Conservation (phyloP, 1,140 invertebrate genomes). For the Chymomyza costata region DNA sequence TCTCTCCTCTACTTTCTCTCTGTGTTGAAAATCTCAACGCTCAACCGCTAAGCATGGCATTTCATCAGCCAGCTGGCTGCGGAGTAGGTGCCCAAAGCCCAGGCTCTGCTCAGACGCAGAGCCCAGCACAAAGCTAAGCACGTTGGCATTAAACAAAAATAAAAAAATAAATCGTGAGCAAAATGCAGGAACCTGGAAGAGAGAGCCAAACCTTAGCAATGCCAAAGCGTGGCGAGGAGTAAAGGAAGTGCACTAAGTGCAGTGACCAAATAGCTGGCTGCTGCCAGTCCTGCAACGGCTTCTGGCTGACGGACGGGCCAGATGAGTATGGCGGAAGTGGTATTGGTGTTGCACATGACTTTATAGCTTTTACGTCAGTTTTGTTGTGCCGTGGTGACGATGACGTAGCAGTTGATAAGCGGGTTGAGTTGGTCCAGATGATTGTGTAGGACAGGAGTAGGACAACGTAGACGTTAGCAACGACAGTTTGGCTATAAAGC, state of each 20-base stretch:
- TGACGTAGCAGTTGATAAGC: slow-evolving; percentile 1
- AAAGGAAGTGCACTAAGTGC: slow-evolving; percentile 65
- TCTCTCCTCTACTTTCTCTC: slow-evolving; percentile 17
- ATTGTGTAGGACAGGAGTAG: background rate
- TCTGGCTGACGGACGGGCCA: slow-evolving; percentile 6
- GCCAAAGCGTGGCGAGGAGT: slow-evolving; percentile 20
- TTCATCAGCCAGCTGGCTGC: slow-evolving; percentile 63
- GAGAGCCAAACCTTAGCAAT: slow-evolving; percentile 40
- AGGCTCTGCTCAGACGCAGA: background rate
- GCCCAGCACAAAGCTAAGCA: slow-evolving; percentile 22
- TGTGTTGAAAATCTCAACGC: slow-evolving; percentile 49
- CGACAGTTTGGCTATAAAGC: slow-evolving; percentile 47
- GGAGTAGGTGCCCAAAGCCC: too few relatives aligned
- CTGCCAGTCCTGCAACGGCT: slow-evolving; percentile 16
- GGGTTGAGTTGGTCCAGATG: background rate
- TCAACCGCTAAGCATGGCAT: slow-evolving; percentile 67
- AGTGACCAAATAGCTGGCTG: slow-evolving; percentile 59
- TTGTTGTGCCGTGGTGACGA: background rate
- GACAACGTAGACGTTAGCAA: background rate
- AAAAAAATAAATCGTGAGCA: slow-evolving; percentile 2
- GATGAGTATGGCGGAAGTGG: slow-evolving; percentile 45
- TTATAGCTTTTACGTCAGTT: slow-evolving; percentile 52
- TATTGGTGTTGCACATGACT: slow-evolving; percentile 59
- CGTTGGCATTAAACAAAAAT: background rate
- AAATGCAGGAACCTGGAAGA: background rate